phyloP scores from a whole-genome alignment of 1,140 invertebrate genomes.

The Acyrthosiphon pisum region DNA sequence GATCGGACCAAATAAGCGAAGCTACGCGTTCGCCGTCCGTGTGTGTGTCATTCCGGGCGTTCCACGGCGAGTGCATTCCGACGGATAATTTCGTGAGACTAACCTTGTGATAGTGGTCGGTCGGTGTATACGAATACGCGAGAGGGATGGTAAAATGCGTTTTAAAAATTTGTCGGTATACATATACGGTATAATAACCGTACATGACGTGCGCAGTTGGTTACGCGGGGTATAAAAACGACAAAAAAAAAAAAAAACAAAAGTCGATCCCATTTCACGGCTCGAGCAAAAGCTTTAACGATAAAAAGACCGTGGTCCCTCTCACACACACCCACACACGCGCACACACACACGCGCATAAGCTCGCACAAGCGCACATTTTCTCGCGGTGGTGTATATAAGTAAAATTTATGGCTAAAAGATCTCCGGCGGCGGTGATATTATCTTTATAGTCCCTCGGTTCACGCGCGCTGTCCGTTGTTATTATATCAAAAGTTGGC shows the following conservation, averaged over 20 bases:
- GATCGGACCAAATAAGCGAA: background rate
- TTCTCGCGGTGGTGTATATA: conserved; percentile 31
- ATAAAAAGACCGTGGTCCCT: conserved; percentile 4
- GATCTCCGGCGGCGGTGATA: conserved; percentile 45
- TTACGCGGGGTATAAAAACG: background rate
- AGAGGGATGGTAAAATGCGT: background rate
- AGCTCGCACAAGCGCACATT: conserved; percentile 2
- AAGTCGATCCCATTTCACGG: conserved; percentile 49
- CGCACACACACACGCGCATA: background rate
- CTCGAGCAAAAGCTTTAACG: conserved; percentile 48
- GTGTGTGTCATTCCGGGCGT: background rate
- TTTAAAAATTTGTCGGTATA: conserved; percentile 33
- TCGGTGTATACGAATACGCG: background rate
- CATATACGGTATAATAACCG: conserved; percentile 8
- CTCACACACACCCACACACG: background rate
- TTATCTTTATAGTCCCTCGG: conserved; percentile 57
- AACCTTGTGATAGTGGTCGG: background rate
- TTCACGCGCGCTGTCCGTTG: conserved; percentile 51
- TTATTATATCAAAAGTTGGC: conserved; percentile 57
- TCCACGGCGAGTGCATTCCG: conserved; percentile 10
- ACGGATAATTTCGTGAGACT: background rate
- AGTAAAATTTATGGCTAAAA: conserved; percentile 56
- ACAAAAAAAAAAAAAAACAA: background rate
- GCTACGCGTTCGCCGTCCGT: background rate
- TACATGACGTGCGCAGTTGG: background rate